Base-by-base conservation (phyloP, 2,888 invertebrate species). In the Macaria notata region DNA sequence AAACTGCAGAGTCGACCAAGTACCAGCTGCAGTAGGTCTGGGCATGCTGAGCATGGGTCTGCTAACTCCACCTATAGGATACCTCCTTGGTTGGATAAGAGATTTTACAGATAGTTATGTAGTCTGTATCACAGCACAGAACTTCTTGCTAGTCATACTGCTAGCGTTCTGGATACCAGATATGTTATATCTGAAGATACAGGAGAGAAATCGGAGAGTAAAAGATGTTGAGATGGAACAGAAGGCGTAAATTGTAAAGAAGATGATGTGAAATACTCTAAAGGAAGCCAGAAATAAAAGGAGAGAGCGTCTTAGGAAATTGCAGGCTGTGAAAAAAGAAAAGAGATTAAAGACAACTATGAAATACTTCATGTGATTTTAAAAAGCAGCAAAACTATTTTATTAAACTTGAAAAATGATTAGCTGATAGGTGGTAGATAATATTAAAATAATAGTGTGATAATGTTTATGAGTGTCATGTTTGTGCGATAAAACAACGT, bases 11-110 rank as follows among this genome's bases (percentile, higher is more conserved):
- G 56, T 81, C 62, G 89, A 90, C 0, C 88, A 93, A 61, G 94
- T 95, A 0, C 94, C 95, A 0, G 94, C 95, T 0, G 95, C 95
- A 0, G 91, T 95, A 3, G 95, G 95, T 0, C 84, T 95, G 2
- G 95, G 94, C 64, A 95, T 95, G 95, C 88, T 95, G 48, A 91
- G 93, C 0, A 95, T 95, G 88, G 95, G 95, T 3, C 73, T 95
- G 2, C 89, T 94, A 38, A 94, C 95, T 0, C 93, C 95, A 4
- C 93, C 93, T 1, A 74, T 94, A 1, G 95, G 95, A 1, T 94
- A 94, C 64, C 81, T 93, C 83, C 73, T 89, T 71, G 94, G 95
- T 29, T 94, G 94, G 93, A 86, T 95, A 50, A 92, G 95, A 68
- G 95, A 95, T 71, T 92, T 88, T 54, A 93, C 93, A 0, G 86